Base-by-base conservation (phyloP, 1,140 invertebrate species). In the Pollicipes pollicipes region DNA sequence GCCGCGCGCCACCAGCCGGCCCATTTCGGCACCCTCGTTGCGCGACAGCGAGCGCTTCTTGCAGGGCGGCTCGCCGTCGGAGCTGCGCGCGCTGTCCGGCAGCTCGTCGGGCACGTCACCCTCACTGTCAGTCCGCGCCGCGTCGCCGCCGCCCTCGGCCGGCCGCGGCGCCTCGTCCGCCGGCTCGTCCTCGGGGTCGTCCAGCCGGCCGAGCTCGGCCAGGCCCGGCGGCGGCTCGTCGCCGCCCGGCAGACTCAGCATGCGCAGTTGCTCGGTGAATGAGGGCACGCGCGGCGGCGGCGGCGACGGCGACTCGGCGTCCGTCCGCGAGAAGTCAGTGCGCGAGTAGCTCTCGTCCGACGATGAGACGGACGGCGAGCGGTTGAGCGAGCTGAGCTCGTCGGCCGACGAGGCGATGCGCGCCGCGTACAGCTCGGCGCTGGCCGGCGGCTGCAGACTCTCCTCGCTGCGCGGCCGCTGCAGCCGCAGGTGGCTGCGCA, bases 291-390 rank as follows among this genome's bases (percentile, higher is more conserved):
- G 64, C 17, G n/a, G 64, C 27, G 64, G 81, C 0, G 85, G 84
- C 3, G 86, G 83, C 74, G 85, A 86, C 16, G 85, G 84, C 3
- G 84, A 83, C 21, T 84, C 82, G 68, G 85, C 83, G 71, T 77
- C 78, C 85, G 75, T 87, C 86, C 3, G 87, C 37, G 76, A 77
- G 64, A 76, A 76, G 70, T 77, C 76, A 17, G 64, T 66, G 70
- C 87, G 83, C 68, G 87, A 88, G 76, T 88, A 90, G 77, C 87
- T 89, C 77, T 90, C 89, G 76, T 90, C 88, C 1, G 88, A 90
- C 69, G 88, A 90, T 77, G 87, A 89, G 66, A 89, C 84, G 76
- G 87, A 88, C 3, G 88, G 88, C 30, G 88, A 89, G 71, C 88
- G 85, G 72, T 89, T 89, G 1, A 89, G 79, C 0, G 88, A 89